Conservation (phyloP, 2,888 invertebrate species). For the Eugnorisma glareosa region DNA sequence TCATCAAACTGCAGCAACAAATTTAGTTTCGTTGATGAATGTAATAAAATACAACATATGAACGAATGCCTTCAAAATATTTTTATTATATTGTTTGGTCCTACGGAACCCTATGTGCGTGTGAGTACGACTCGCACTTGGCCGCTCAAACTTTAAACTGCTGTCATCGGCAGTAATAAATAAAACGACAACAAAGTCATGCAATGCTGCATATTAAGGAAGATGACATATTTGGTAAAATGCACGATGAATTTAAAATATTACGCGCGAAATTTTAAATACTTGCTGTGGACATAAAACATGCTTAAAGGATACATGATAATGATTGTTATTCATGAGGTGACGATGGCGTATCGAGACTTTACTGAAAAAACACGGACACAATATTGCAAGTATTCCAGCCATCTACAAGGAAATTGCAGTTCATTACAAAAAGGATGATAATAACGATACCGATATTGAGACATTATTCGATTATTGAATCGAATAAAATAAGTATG, state of each 20-base stretch:
- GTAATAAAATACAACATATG: no score
- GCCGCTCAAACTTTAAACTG: no score
- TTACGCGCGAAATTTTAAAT: neutral
- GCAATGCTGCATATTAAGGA: neutral
- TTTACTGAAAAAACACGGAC: constrained; percentile 7
- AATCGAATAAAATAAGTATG: constrained; percentile 23
- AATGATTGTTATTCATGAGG: constrained; percentile 46
- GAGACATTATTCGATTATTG: constrained; percentile 37
- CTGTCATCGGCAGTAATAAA: neutral
- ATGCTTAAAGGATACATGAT: constrained; percentile 18
- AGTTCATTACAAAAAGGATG: constrained; percentile 34
- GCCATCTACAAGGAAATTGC: constrained; percentile 25
- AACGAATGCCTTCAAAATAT: no score
- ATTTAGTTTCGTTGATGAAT: no score
- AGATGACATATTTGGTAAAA: constrained; percentile 21
- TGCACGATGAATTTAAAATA: neutral
- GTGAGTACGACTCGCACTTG: no score
- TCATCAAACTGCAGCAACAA: no score
- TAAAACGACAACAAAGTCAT: constrained; percentile 7
- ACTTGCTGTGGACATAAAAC: constrained; percentile 15
- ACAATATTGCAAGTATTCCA: constrained; percentile 7
- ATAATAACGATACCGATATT: constrained; percentile 24
- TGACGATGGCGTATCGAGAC: constrained; percentile 1
- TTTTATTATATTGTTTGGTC: no score
- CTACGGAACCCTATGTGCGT: no score